Conservation (phyloP, 92 coral and sea anemone genomes). For the Actinernus sp. region DNA sequence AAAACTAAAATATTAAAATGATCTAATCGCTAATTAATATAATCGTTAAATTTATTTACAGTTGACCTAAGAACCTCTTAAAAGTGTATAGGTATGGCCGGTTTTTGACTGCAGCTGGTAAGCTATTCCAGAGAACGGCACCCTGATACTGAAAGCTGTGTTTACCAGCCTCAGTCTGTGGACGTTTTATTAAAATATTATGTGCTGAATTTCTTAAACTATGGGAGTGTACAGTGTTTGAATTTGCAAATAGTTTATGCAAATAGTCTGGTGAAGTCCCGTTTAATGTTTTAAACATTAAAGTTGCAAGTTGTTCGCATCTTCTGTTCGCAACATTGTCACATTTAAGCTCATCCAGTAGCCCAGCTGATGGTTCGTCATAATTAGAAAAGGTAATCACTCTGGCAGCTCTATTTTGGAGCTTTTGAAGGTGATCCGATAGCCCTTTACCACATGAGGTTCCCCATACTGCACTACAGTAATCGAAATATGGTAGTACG, state of each 20-base stretch:
- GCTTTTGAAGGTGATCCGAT: no score
- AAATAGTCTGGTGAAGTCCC: neutral
- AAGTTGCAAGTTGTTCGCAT: neutral
- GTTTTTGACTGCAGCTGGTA: no score
- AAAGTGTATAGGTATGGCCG: no score
- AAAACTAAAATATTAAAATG: no score
- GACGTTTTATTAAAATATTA: constrained; percentile 21
- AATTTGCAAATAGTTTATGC: neutral
- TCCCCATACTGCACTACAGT: constrained; percentile 17
- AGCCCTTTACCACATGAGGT: no score
- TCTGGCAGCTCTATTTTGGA: constrained; percentile 11
- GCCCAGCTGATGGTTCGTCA: neutral
- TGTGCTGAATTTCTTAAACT: constrained; percentile 9
- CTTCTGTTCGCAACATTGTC: constrained; percentile 13
- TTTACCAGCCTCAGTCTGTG: constrained; percentile 10
- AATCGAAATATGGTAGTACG: constrained; percentile 17
- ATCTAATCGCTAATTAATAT: no score
- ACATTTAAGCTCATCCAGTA: constrained; percentile 17
- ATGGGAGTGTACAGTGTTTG: constrained; percentile 3
- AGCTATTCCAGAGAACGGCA: constrained; percentile 28
- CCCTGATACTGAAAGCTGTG: constrained; percentile 18
- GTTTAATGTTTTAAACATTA: constrained; percentile 7
- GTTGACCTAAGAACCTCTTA: no score
- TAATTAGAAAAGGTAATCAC: constrained; percentile 5
- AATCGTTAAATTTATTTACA: no score